Percentiles rank a stretch among this genome's conserved stretches.
phyloP scores from a whole-genome alignment of 2,797 vertebrate genomes.

The Phrynocephalus forsythii region DNA sequence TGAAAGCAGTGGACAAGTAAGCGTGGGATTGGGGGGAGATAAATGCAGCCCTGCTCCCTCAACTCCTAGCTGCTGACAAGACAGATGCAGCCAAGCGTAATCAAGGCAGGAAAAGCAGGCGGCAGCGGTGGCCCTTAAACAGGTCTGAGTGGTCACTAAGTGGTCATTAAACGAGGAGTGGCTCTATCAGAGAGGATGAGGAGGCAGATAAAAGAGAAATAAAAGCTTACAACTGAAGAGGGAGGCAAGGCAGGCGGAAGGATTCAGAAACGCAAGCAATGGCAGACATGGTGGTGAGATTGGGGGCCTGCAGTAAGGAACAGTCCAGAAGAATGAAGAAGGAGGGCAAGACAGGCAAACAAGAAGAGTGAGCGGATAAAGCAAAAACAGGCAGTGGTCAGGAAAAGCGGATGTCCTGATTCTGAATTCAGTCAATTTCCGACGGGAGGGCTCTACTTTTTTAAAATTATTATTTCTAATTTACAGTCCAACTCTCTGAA shows the following conservation, averaged over 20 bases:
- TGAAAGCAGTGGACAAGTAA: no score
- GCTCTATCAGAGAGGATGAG: background rate
- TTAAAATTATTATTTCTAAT: background rate
- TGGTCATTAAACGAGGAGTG: no score
- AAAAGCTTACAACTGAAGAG: background rate
- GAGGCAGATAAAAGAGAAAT: no score
- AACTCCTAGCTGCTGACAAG: no score
- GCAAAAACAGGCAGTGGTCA: background rate
- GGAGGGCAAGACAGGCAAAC: no score
- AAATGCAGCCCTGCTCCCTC: no score
- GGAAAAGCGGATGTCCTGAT: background rate
- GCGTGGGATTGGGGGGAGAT: no score
- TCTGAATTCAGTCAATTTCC: background rate
- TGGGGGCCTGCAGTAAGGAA: background rate
- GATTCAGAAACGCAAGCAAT: background rate
- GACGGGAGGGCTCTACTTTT: constrained; percentile 11
- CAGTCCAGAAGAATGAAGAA: background rate
- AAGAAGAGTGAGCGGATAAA: background rate
- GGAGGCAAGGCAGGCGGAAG: background rate
- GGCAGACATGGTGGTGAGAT: background rate
- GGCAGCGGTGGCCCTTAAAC: no score
- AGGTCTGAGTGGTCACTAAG: no score
- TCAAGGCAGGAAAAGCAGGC: no score
- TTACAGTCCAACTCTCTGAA: background rate
- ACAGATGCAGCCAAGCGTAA: no score